phyloP scores from a whole-genome alignment of 2,888 invertebrate genomes.

The Slavum lentiscoides region DNA sequence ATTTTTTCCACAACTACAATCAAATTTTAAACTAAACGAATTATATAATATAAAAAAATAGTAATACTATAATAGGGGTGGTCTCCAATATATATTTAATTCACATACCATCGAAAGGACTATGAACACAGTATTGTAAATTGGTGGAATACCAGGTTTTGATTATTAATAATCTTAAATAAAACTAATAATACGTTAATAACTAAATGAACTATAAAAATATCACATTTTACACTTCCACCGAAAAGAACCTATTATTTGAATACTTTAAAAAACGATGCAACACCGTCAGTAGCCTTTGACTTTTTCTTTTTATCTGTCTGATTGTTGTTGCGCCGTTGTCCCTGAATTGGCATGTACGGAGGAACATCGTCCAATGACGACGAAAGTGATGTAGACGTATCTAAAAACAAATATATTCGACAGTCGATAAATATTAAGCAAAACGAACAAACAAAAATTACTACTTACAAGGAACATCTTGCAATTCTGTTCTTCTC shows the following conservation, averaged over 20 bases:
- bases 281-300: constrained; percentile 64
- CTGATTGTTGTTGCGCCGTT: constrained; percentile 68
- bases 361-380: constrained; percentile 63
- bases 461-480: constrained; percentile 10
- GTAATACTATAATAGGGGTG: neutral
- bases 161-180: constrained; percentile 34
- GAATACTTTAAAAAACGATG: constrained; percentile 51
- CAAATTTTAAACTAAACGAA: too few relatives aligned
- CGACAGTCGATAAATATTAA: neutral
- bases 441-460: neutral
- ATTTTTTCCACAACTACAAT: too few relatives aligned
- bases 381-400: constrained; percentile 17
- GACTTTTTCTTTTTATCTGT: constrained; percentile 68
- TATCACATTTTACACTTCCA: constrained; percentile 17
- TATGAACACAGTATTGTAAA: constrained; percentile 30
- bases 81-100: neutral
- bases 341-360: constrained; percentile 79
- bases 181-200: neutral
- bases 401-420: constrained; percentile 6
- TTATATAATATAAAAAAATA: neutral
- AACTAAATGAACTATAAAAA: neutral
- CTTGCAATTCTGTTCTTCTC: constrained; percentile 34
- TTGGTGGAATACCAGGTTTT: constrained; percentile 50
- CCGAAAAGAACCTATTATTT: constrained; percentile 1
- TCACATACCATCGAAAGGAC: neutral